These are phyloP conservation scores for Amblyornis subalaris DNA, from an alignment of 2,113 vertebrate genomes.

Conservation along the genomic window DNA sequence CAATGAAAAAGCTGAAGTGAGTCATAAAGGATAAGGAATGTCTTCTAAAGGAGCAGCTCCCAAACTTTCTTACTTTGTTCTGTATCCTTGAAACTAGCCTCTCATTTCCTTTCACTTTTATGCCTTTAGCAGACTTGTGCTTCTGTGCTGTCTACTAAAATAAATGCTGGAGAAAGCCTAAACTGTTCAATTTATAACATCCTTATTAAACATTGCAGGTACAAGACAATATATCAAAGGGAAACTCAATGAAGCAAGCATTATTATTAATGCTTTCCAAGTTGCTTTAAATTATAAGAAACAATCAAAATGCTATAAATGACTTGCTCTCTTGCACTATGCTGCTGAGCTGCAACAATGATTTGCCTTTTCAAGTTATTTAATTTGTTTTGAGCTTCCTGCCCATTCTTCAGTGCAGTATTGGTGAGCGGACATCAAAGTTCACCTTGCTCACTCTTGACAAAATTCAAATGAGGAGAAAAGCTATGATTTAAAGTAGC, in stretches of 20 bases:
- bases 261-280: slow-evolving; percentile 3
- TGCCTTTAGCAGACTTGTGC: not conserved
- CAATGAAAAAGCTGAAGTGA: not conserved
- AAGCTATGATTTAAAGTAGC: slow-evolving; percentile 1
- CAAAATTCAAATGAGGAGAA: slow-evolving; percentile 24
- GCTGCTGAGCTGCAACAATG: not conserved
- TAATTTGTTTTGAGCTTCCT: slow-evolving; percentile 12
- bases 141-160: not conserved
- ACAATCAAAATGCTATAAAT: slow-evolving; percentile 2
- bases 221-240: slow-evolving; percentile 16
- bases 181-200: not conserved
- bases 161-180: not conserved
- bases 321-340: not conserved
- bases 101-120: not conserved
- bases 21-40: not conserved
- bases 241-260: not conserved
- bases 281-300: slow-evolving; percentile 33
- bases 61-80: not conserved
- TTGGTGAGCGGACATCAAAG: not conserved
- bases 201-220: not conserved
- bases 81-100: not conserved
- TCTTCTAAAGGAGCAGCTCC: not conserved
- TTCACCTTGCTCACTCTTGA: slow-evolving; percentile 14
- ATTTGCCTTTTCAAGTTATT: not conserved
- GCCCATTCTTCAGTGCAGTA: not conserved